A percentile compares a stretch with the other conserved stretches of the same genome.
These are phyloP conservation scores for Aspidapion aeneum DNA, from an alignment of 2,888 invertebrate genomes.

Conservation along the genomic window DNA sequence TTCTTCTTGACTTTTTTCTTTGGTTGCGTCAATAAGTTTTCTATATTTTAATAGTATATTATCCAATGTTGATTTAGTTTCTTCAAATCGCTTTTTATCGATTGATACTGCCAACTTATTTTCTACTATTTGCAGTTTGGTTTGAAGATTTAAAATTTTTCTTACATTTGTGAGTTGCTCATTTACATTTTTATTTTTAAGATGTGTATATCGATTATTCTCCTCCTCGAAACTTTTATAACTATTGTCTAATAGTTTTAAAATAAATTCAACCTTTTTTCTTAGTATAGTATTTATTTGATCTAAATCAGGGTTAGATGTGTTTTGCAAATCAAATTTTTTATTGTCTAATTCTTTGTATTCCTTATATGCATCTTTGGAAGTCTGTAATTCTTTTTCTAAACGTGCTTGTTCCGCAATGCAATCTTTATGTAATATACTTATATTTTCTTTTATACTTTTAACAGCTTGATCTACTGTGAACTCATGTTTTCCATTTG, in stretches of 20 bases:
- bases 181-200: not conserved
- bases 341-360: not conserved
- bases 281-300: not conserved
- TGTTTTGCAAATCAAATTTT: too few species aligned
- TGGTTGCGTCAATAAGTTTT: slow-evolving; percentile 41
- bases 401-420: slow-evolving; percentile 26
- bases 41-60: slow-evolving; percentile 54
- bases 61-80: slow-evolving; percentile 53
- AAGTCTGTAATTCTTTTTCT: slow-evolving; percentile 17
- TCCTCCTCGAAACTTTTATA: not conserved
- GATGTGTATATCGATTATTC: not conserved
- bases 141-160: slow-evolving; percentile 47
- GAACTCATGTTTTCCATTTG: not conserved
- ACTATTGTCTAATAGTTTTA: not conserved
- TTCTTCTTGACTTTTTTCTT: slow-evolving; percentile 33
- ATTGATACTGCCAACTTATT: slow-evolving; percentile 49
- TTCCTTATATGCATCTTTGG: not conserved
- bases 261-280: slow-evolving; percentile 20
- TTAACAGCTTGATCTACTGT: not conserved
- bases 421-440: slow-evolving; percentile 17
- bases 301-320: too few species aligned
- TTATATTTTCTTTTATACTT: slow-evolving; percentile 1
- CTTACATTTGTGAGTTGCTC: slow-evolving; percentile 42
- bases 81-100: slow-evolving; percentile 50
- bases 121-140: slow-evolving; percentile 50